A percentile compares a stretch with the other conserved stretches of the same genome.
Conservation (phyloP, 2,888 invertebrate genomes). For the Lithophane leautieri region DNA sequence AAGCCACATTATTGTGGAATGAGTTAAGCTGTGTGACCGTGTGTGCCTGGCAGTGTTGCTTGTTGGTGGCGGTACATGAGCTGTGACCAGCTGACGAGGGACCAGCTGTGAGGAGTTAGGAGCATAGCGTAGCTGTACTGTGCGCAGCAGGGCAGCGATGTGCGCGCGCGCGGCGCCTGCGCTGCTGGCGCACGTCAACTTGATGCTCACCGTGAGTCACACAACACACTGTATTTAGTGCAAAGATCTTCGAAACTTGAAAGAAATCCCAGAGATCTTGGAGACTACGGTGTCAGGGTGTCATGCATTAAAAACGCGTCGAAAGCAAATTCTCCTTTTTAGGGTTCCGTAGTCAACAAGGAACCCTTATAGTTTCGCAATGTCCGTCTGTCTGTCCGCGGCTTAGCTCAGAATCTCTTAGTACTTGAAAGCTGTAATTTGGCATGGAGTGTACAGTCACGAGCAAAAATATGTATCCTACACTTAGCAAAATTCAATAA, state of each 20-base stretch:
- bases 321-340: too few species aligned
- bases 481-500: too few species aligned
- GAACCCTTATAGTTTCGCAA: too few species aligned
- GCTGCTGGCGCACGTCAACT: constrained; percentile 79
- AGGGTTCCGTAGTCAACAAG: too few species aligned
- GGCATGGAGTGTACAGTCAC: too few species aligned
- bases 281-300: too few species aligned
- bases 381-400: too few species aligned
- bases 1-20: constrained; percentile 16
- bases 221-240: background rate
- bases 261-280: background rate
- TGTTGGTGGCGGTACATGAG: background rate
- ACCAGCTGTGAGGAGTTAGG: background rate
- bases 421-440: too few species aligned
- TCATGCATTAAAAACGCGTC: too few species aligned
- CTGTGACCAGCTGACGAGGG: background rate
- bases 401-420: too few species aligned
- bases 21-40: constrained; percentile 4
- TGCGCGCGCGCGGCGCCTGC: constrained; percentile 70
- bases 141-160: constrained; percentile 37
- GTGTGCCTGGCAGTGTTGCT: background rate
- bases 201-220: constrained; percentile 80
- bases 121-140: constrained; percentile 9
- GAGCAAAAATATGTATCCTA: too few species aligned
- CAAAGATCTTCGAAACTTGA: background rate